Conservation (phyloP, 2,888 invertebrate genomes). For the Drosophila antonietae region DNA sequence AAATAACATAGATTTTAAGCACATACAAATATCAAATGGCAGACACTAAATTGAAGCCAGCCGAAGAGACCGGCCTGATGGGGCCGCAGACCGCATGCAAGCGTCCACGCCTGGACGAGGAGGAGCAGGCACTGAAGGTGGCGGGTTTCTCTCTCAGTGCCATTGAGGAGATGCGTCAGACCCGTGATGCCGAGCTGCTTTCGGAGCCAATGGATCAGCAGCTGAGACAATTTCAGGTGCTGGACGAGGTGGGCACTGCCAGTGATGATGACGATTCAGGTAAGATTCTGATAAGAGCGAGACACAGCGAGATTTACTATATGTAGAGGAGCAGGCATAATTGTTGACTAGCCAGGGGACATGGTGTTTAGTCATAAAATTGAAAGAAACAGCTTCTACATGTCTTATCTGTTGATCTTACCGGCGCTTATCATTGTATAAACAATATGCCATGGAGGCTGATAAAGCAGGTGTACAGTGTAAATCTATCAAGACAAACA, state of each 20-base stretch:
- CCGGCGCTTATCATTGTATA: conserved; percentile 57
- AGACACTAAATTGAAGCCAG: conserved; percentile 7
- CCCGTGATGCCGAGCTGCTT: conserved; percentile 75
- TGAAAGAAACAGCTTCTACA: conserved; percentile 34
- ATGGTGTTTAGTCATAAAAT: conserved; percentile 23
- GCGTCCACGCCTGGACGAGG: conserved; percentile 58
- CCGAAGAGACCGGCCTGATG: not conserved
- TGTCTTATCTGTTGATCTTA: conserved; percentile 63
- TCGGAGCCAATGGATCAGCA: conserved; percentile 83
- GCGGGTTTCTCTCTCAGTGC: conserved; percentile 83
- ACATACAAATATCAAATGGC: conserved; percentile 28
- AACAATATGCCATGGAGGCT: conserved; percentile 53
- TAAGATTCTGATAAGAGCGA: conserved; percentile 24
- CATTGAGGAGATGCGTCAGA: conserved; percentile 81
- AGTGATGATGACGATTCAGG: conserved; percentile 84
- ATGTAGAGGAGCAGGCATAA: not conserved
- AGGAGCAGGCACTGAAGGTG: conserved; percentile 73
- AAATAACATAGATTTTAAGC: conserved; percentile 36
- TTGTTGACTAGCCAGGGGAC: conserved; percentile 10
- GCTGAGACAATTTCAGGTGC: conserved; percentile 87
- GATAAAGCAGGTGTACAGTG: conserved; percentile 52
- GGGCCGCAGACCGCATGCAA: conserved; percentile 23
- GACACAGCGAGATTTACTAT: conserved; percentile 6
- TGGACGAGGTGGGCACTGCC: conserved; percentile 87
- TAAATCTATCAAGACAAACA: not conserved